Evolutionary conservation across 2,888 invertebrate species (phyloP), one percentile per base, ranked within the genome.

Genomic region (Drosophila lutescens): DNA sequence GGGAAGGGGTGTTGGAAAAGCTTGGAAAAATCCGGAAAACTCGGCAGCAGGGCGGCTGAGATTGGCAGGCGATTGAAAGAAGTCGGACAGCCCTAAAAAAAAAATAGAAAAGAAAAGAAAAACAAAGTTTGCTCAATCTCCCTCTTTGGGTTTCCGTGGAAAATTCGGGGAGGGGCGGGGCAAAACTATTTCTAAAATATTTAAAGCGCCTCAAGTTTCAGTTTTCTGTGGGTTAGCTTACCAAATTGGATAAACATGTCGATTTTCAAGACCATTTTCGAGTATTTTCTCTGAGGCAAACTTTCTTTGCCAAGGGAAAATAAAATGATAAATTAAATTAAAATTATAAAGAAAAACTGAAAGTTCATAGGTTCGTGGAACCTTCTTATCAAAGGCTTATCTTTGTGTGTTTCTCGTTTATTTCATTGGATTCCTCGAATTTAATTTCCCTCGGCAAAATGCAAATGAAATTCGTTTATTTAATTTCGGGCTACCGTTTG

Each of bases 381-480:
- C 40, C 50, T 17, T 8, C 66, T 62, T 49, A 63, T 65, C 63
- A 65, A 65, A 51, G 43, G 58, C 62, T 62, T 62, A 65, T 62
- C 62, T 47, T 41, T 47, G 67, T 61, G 46, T 40, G 15, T 38
- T 17, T 26, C 17, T 30, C 34, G 13, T 15, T 36, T 26, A 26
- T 69, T 69, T 36, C 57, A 36, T 32, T 20, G 56, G 70, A 57
- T 70, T 66, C 46, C 46, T 56, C 30, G 46, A 57, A 76, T 54
- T 62, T 61, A 44, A 69, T 70, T 73, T 53, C 46, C 53, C 46
- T n/a, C 26, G 15, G 36, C 60, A 36, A 53, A 63, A 67, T 73
- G 63, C 61, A 69, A 74, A 62, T 73, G 46, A 73, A 72, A 72
- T 62, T 53, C 53, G 63, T 73, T 74, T 67, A 69, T 61, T 69